Evolutionary conservation across 2,113 vertebrate species (phyloP).

Genomic region (Mesitornis unicolor): DNA sequence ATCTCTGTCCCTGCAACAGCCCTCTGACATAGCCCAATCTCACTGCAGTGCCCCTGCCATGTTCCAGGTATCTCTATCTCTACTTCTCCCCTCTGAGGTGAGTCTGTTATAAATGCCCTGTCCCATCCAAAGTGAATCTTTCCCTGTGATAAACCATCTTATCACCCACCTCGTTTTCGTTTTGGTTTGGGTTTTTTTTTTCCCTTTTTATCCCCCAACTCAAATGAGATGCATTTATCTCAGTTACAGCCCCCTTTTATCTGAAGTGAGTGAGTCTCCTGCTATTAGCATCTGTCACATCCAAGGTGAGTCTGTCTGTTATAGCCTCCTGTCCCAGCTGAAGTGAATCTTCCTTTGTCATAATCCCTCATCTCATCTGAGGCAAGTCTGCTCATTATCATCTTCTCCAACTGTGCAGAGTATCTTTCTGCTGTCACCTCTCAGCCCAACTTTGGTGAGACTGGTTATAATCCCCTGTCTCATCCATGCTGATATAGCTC

Average conservation of each 20-base stretch:
- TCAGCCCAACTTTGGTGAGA: background rate
- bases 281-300: slow-evolving; percentile 57
- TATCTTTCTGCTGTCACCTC: slow-evolving; percentile 15
- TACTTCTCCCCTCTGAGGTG: background rate
- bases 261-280: background rate
- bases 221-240: slow-evolving; percentile 35
- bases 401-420: slow-evolving; percentile 30
- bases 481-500: background rate
- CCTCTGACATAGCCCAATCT: background rate
- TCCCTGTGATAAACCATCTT: background rate
- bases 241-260: slow-evolving; percentile 8
- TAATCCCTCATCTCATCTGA: slow-evolving; percentile 39
- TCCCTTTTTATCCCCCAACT: background rate
- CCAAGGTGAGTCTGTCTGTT: slow-evolving; percentile 49
- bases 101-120: background rate
- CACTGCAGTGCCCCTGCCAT: background rate
- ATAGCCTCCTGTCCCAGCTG: slow-evolving; percentile 39
- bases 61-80: background rate
- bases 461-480: background rate
- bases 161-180: background rate
- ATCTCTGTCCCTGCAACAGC: background rate
- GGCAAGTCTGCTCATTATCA: slow-evolving; percentile 36
- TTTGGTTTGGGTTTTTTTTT: background rate
- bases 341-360: slow-evolving; percentile 52
- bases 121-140: background rate